Base-by-base conservation (phyloP, 1,140 invertebrate species). In the Eriosoma lanigerum region DNA sequence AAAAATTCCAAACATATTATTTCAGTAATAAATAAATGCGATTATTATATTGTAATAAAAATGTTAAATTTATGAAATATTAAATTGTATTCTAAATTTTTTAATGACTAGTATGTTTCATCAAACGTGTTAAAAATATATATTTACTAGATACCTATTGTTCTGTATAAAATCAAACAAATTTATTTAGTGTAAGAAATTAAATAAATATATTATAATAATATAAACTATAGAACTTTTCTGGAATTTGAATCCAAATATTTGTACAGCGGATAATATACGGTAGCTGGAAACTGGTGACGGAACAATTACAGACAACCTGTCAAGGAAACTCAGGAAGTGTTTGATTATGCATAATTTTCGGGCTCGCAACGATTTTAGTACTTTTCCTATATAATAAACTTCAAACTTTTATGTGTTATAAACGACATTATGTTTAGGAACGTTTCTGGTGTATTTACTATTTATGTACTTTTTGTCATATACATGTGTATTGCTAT, bases 261-360 rank as follows among this genome's bases (percentile, higher is more conserved):
- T 72, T 72, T 52, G 68, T 72, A 72, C 9, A 17, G 29, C 17
- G 46, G 17, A 29, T 38, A 52, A 72, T 46, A 29, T 38, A 38
- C 8, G 32, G 32, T 38, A 8, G 46, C 10, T 8, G 24, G 13
- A 1, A 38, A 38, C 8, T 29, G 46, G n/a, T 70, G 24, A 44
- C 66, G 21, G 44, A 24, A 9, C 13, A 24, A 48, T 50, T 50
- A 50, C 44, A 50, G 56, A 52, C 52, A 75, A 13, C 17, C 29
- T n/a, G n/a, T n/a, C 32, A 4, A 38, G 32, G 8, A 24, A n/a
- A 54, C 29, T 75, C 52, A 32, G 50, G 52, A 75, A 75, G 32
- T 75, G 48, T 44, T 75, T 75, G 52, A 21, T 75, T 75, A 75
- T 44, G 54, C 72, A 52, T 75, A 75, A 54, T 75, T 75, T 75